Percentiles rank a stretch among this genome's conserved stretches.
These are phyloP conservation scores for Crocodylus rhombifer DNA, from an alignment of 2,797 vertebrate genomes.

Conservation along the genomic window DNA sequence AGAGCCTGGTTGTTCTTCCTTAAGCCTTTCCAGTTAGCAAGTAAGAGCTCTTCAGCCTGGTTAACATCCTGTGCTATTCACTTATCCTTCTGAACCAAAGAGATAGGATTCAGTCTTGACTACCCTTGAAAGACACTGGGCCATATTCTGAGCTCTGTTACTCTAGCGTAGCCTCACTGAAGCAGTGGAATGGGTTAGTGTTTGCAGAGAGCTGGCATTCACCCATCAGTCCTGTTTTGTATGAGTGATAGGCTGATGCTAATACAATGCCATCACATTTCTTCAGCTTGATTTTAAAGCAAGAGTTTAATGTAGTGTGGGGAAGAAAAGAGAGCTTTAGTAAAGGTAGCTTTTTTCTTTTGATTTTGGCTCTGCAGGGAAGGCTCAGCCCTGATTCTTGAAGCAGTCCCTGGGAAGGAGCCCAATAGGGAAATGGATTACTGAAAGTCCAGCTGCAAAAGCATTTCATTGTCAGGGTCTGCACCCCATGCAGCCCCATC, in stretches of 20 bases:
- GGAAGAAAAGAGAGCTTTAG: conserved; percentile 5
- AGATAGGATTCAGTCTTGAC: neutral
- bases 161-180: neutral
- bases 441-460: conserved; percentile 61
- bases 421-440: conserved; percentile 47
- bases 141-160: neutral
- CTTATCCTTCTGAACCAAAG: neutral
- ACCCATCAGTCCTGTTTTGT: neutral
- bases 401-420: conserved; percentile 55
- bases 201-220: neutral
- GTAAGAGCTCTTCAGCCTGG: neutral
- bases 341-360: conserved; percentile 50
- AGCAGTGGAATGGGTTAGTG: neutral
- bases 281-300: neutral
- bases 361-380: conserved; percentile 51
- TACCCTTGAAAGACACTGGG: too few species aligned
- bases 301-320: neutral
- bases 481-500: conserved; percentile 29
- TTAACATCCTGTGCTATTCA: neutral
- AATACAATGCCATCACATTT: neutral
- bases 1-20: neutral
- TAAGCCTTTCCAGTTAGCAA: neutral
- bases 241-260: neutral
- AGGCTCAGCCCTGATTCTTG: conserved; percentile 49
- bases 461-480: conserved; percentile 55